A percentile compares a stretch with the other conserved stretches of the same genome.
phyloP scores from a whole-genome alignment of 2,797 vertebrate species.

The Lindbergichthys nudifrons region DNA sequence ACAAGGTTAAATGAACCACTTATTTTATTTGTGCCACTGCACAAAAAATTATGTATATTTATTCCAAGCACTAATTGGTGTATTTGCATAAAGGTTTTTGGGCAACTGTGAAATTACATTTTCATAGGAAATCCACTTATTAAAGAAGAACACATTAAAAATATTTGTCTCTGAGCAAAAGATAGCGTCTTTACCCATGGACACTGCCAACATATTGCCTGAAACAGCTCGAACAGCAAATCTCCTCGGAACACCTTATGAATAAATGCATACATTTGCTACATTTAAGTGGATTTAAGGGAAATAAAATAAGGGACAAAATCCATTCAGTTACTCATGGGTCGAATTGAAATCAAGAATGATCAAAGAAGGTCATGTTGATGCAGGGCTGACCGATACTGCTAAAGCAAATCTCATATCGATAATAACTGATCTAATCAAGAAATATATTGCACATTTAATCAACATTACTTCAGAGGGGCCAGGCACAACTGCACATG shows the following conservation, averaged over 20 bases:
- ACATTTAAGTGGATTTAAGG: not conserved
- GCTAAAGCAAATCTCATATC: not conserved
- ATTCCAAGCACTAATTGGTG: conserved; percentile 38
- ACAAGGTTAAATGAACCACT: conserved; percentile 42
- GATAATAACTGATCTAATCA: not conserved
- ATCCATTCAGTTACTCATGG: not conserved
- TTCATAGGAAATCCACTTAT: conserved; percentile 23
- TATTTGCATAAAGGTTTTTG: conserved; percentile 45
- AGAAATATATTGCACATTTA: not conserved
- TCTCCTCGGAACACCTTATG: not conserved
- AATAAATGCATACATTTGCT: conserved; percentile 13
- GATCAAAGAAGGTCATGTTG: not conserved
- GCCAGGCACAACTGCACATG: too few relatives aligned
- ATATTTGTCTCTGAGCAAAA: conserved; percentile 1
- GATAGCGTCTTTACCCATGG: not conserved
- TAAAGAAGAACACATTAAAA: conserved; percentile 18
- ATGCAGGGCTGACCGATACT: not conserved
- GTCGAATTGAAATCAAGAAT: not conserved
- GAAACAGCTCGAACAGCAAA: not conserved
- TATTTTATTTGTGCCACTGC: conserved; percentile 10
- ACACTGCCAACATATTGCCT: not conserved
- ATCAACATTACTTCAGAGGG: too few relatives aligned
- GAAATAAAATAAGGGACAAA: not conserved
- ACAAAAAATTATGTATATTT: conserved; percentile 25
- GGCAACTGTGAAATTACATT: conserved; percentile 20